Base-by-base conservation (phyloP, 2,113 vertebrate species). In the Apodemus speciosus region DNA sequence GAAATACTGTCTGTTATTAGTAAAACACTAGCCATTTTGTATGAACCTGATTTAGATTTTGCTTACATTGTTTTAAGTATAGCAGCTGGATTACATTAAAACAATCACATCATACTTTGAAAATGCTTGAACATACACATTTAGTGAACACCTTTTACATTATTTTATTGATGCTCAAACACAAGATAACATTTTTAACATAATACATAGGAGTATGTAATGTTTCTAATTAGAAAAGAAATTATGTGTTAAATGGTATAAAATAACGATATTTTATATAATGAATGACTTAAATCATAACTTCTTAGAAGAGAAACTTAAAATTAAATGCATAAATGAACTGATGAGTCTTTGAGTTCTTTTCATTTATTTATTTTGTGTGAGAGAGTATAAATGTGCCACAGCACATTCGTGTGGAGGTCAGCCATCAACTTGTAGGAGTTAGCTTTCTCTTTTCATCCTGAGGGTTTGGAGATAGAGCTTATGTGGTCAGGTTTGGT, bases 221-320 rank as follows among this genome's bases (percentile, higher is more conserved):
- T 96, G 16, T 77, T 62, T 91, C 58, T 79, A 72, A 92, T 13
- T 84, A 35, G 49, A 94, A 93, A 62, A 84, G 60, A 88, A 96
- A 88, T 43, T 66, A 85, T 71, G 21, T 85, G 43, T 80, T 91
- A 93, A 87, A 91, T 23, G 85, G 38, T 32, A 60, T 13, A 90
- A 35, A 77, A 32, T 9, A 3, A 58, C 60, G 25, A 81, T 62
- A 62, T 62, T 32, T 32, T 62, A 83, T 51, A 58, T 58, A 88
- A 81, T 66, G 9, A 92, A 92, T 90, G 88, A 89, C 6, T 85
- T 91, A 72, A 86, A 69, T 64, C 66, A 40, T 58, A 91, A 56
- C 53, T 88, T 89, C 40, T 91, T 80, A 85, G 75, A 83, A 86
- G 1, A 84, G 30, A 92, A 79, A 90, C 49, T 35, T 43, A 68